Evolutionary conservation across 2,888 invertebrate species (phyloP), one percentile per base, ranked within the genome.

Genomic region (Notocelia uddmanniana): DNA sequence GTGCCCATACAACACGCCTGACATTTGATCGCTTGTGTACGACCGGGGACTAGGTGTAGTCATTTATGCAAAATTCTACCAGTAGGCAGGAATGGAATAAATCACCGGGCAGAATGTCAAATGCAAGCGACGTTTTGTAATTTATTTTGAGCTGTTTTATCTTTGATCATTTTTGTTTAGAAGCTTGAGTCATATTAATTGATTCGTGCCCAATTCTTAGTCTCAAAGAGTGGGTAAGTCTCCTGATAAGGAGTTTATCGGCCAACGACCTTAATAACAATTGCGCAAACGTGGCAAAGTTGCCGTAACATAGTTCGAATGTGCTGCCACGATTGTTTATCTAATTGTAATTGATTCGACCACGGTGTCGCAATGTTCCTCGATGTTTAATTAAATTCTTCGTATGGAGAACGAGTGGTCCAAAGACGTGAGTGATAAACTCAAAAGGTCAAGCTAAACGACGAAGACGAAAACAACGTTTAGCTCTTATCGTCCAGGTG

Each of bases 161-260:
- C 55, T 63, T n/a, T 8, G 37, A 55, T 58, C 19, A 52, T 19
- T 55, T 68, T 58, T 62, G 52, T 74, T 52, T 54, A 78, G 73
- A 75, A 72, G 67, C 81, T 82, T 85, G 85, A 76, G 81, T 81
- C 74, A 75, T 73, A 77, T 81, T 85, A 87, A 88, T 89, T 89
- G 86, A 86, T 87, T 85, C 81, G 81, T 77, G 83, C 85, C 82
- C 76, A 79, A 89, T 89, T 84, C 80, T 81, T 80, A 78, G 77
- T 81, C 82, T 84, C 80, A 87, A 90, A 89, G 88, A 90, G 89
- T 84, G 81, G 81, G 45, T 45, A 45, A 45, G 45, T n/a, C 45
- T 15, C 45, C 83, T 86, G 92, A 92, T 91, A 92, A 90, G 87
- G 80, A 77, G 74, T 83, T 85, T 91, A 92, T 92, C 92, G 90